Evolutionary conservation across 2,888 invertebrate genomes (phyloP), one percentile per base, ranked within the genome.

Genomic region (Conops quadrifasciatus): DNA sequence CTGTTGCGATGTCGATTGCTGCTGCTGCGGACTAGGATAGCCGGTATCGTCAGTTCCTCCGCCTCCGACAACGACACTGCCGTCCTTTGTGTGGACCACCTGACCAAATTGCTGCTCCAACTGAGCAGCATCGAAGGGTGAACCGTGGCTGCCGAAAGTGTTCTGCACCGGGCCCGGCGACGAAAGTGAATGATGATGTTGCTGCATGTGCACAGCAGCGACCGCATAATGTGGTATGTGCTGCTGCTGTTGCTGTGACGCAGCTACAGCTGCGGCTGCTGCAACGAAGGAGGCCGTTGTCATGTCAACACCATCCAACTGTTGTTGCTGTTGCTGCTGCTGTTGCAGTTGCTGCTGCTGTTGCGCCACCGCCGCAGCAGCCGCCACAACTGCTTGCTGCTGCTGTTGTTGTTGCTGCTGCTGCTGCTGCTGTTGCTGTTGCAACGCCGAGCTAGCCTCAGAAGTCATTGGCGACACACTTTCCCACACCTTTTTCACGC

Each of bases 401-500:
- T 78, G 74, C 73, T 82, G 70, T 30, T 76, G 75, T 28, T 77
- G 74, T n/a, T 76, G 74, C 21, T 76, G 77, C 28, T 77, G 78
- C n/a, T 79, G 76, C 71, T 81, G 78, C 60, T 81, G 80, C 71
- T 80, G 79, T 71, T 82, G 80, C 30, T 79, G 81, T 49, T 80
- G 80, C 70, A 86, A 85, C 13, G 76, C 72, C 47, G 74, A 74
- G 76, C 89, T 89, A 79, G 92, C 91, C 21, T 90, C 91, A 0
- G 91, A 90, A 19, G 91, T 90, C 91, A 91, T 92, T 4, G 89
- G 87, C 15, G 89, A 87, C 1, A 87, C 87, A 75, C 84, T 89
- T 81, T 94, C 94, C 94, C 94, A 94, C 21, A 93, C 93, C 80
- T 87, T 83, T 86, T 97, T 97, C 59, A 96, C 96, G 75, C 95